These are phyloP conservation scores for Heliothis subflexa DNA, from an alignment of 1,140 invertebrate species.

Conservation along the genomic window DNA sequence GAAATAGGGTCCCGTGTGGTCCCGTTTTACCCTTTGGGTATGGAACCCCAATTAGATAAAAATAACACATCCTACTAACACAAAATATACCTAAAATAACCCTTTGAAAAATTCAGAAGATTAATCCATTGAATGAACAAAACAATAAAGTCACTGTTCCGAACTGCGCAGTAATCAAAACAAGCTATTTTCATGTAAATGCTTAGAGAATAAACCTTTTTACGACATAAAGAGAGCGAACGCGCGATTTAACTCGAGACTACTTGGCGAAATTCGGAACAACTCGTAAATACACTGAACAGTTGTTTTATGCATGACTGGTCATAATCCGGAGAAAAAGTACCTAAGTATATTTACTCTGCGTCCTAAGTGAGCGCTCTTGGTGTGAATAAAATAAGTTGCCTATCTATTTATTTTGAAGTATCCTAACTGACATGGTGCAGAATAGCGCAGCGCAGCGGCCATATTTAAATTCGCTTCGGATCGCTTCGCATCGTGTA, in stretches of 20 bases:
- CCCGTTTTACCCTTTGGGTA: no score
- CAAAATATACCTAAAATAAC: neutral
- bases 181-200: slow-evolving; percentile 29
- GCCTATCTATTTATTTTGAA: no score
- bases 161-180: slow-evolving; percentile 2
- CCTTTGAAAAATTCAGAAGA: slow-evolving; percentile 8
- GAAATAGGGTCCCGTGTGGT: no score
- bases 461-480: no score
- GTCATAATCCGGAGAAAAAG: slow-evolving; percentile 4
- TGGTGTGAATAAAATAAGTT: no score
- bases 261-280: neutral
- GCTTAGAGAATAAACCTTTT: neutral
- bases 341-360: neutral
- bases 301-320: slow-evolving; percentile 18
- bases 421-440: no score
- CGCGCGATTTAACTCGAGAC: slow-evolving; percentile 23
- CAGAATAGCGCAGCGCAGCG: no score
- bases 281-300: slow-evolving; percentile 19
- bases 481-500: no score
- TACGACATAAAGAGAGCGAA: neutral
- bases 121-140: slow-evolving; percentile 18
- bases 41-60: no score
- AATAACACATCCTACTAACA: neutral
- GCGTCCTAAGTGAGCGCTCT: no score
- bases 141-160: slow-evolving; percentile 11